Conservation (phyloP, 2,888 invertebrate species). For the Spodoptera exigua region DNA sequence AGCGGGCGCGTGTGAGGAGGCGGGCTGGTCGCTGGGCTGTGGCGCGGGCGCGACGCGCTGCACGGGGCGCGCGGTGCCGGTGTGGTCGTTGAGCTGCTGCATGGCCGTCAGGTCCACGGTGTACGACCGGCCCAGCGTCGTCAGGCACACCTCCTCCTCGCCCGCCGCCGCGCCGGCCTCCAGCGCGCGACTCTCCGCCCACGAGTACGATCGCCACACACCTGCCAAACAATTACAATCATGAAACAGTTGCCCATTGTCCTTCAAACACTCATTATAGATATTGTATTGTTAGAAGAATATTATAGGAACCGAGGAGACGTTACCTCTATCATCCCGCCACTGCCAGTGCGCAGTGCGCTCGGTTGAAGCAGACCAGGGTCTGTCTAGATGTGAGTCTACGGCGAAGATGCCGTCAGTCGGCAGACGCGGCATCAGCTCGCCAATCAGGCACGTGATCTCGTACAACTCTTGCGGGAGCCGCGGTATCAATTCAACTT, state of each 20-base stretch:
- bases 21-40: conserved; percentile 54
- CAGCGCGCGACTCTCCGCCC: conserved; percentile 97
- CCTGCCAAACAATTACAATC: conserved; percentile 75
- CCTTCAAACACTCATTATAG: no score
- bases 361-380: conserved; percentile 93
- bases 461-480: conserved; percentile 99
- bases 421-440: conserved; percentile 98
- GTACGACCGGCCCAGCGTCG: conserved; percentile 97
- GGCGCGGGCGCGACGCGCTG: conserved; percentile 92
- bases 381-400: conserved; percentile 95
- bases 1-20: conserved; percentile 55
- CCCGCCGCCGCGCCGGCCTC: conserved; percentile 98
- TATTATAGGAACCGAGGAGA: no score
- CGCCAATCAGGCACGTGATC: conserved; percentile 98
- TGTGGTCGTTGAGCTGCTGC: conserved; percentile 99
- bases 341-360: conserved; percentile 98
- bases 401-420: conserved; percentile 98
- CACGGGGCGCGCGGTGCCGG: conserved; percentile 97
- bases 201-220: conserved; percentile 97
- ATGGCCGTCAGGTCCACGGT: conserved; percentile 98
- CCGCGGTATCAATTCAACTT: conserved; percentile 96
- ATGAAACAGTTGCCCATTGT: neutral
- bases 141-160: conserved; percentile 98
- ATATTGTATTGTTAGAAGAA: no score
- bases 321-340: conserved; percentile 96